Base-by-base conservation (phyloP, 2,888 invertebrate genomes). In the Buathra laborator region DNA sequence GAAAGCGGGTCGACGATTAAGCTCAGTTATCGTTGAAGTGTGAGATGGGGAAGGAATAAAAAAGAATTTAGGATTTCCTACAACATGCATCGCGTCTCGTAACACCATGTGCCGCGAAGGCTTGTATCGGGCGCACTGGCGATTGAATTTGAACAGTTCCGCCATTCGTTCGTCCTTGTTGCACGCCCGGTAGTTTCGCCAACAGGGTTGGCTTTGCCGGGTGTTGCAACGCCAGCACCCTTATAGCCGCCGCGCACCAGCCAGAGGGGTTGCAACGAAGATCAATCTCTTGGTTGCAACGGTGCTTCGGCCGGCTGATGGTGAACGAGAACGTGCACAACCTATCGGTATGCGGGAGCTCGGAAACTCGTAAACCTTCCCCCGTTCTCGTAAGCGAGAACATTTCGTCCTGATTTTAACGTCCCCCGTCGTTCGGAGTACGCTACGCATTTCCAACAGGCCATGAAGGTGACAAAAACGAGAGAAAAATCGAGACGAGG, bases 101-200 rank as follows among this genome's bases (percentile, higher is more conserved):
- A n/a, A n/a, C 32, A 14, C 5, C 64, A 32, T 59, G 66, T 74
- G 9, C 53, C 71, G 75, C 81, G 81, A 74, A 44, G 10, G 53
- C 59, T 59, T 56, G 46, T 68, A 75, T 74, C 66, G 81, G 24
- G 48, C 62, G 24, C 1, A 24, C 24, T 24, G 48, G 16, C 68
- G 81, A 81, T 81, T 81, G 75, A 81, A 81, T 75, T 81, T 81
- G 43, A 81, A 68, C 68, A 68, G 81, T 72, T 68, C 48, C 59
- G 68, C 75, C 81, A 75, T 56, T 37, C 46, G 19, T 59, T 19
- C 68, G 37, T 79, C 62, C 53, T 37, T 37, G 37, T 37, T 37
- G 37, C 62, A 46, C 70, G 24, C 37, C 37, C 44, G 62, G 68
- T 19, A 79, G 64, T 62, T 48, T 70, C 32, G 70, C 9, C 37